Evolutionary conservation across 2,888 invertebrate genomes (phyloP), one percentile per base, ranked within the genome.

Genomic region (Alcis repandata): DNA sequence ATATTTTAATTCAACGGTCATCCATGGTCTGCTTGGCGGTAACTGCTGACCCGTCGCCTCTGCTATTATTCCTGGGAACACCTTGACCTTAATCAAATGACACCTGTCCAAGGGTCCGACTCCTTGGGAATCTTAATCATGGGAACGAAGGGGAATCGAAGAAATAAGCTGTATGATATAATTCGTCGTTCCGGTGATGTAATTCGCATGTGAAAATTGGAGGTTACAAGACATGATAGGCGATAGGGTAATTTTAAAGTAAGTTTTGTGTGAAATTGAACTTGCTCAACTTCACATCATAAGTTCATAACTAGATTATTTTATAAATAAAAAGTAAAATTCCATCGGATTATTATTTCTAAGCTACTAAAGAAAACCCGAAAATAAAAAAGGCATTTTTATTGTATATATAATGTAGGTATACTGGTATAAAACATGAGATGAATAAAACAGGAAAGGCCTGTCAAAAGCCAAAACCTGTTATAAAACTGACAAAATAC

Each of bases 121-220:
- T 84, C 76, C 88, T 86, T 82, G 72, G 80, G 88, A 86, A 88
- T 91, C 87, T 86, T 88, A 88, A 91, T 88, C 89, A 92, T 92
- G 92, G 88, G 92, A 92, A 92, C 79, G 73, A 73, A 73, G 76
- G 78, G 79, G 72, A 71, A 71, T 40, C 32, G 27, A 60, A 60
- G 57, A 10, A 57, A 65, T 3, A 48, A 43, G 20, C 49, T 45
- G 38, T 60, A 52, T 59, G 17, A 19, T 52, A 58, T 68, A 68
- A 67, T 70, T 72, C 70, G 43, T 56, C 32, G 68, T 60, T 61
- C 64, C 64, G 65, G 62, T 65, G 51, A 60, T 68, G 53, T 63
- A 59, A 67, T 67, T 40, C 59, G 45, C 54, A 56, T 59, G 58
- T 54, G 54, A 62, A 56, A 54, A 48, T 51, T 20, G 0, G 36